Evolutionary conservation across 2,113 vertebrate species (phyloP).

Genomic region (Ictalurus furcatus): DNA sequence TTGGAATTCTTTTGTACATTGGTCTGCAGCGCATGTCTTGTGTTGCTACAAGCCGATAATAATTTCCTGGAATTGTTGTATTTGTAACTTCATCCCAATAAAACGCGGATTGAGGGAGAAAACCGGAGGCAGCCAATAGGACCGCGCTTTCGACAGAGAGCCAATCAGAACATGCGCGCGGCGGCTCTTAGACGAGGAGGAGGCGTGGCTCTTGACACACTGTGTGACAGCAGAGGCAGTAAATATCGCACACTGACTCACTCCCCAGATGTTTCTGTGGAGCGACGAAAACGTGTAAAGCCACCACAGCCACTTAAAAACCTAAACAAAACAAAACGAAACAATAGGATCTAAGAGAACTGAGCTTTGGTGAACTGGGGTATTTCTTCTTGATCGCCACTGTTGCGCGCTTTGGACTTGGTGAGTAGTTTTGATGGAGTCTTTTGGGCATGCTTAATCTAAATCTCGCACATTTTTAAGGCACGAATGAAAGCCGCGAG

Average conservation of each 20-base stretch:
- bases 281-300: neutral
- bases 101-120: conserved; percentile 9
- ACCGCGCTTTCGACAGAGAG: conserved; percentile 23
- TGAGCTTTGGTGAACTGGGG: neutral
- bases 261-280: too few species aligned
- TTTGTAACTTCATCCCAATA: conserved; percentile 51
- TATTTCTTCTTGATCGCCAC: neutral
- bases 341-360: neutral
- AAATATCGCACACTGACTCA: conserved; percentile 21
- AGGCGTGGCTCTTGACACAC: conserved; percentile 35
- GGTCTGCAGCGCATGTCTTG: neutral
- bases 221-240: conserved; percentile 47
- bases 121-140: conserved; percentile 49
- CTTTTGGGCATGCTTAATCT: neutral
- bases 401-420: conserved; percentile 11
- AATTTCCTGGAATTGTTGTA: conserved; percentile 46
- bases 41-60: conserved; percentile 18
- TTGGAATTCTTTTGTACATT: neutral
- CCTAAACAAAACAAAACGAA: neutral
- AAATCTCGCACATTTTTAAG: neutral
- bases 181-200: conserved; percentile 37
- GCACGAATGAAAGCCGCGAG: too few species aligned
- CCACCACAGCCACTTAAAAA: neutral
- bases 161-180: conserved; percentile 47
- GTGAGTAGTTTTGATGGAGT: conserved; percentile 18